Conservation (phyloP, 2,888 invertebrate species). For the Xylota segnis region DNA sequence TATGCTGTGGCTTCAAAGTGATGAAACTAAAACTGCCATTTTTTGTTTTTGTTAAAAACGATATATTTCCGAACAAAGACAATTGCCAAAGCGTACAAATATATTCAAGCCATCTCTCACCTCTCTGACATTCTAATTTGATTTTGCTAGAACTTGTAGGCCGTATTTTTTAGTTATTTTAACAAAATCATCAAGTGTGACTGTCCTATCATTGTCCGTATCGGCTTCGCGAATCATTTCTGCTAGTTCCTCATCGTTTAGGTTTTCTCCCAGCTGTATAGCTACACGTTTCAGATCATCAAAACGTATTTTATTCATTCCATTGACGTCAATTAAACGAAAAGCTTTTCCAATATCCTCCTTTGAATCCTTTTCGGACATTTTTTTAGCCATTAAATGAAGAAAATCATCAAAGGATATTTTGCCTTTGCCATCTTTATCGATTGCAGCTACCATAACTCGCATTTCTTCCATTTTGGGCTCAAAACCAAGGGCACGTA, state of each 20-base stretch:
- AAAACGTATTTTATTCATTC: constrained; percentile 19
- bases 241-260: constrained; percentile 68
- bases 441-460: constrained; percentile 53
- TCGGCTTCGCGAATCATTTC: constrained; percentile 69
- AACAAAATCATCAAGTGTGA: constrained; percentile 52
- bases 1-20: too few relatives aligned
- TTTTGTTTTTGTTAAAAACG: too few relatives aligned
- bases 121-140: not conserved
- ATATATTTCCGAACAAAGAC: too few relatives aligned
- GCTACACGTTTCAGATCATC: constrained; percentile 51
- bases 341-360: constrained; percentile 64
- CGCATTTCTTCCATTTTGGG: constrained; percentile 70
- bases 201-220: not conserved
- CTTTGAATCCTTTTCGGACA: constrained; percentile 65
- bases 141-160: constrained; percentile 39
- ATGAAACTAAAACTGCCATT: too few relatives aligned
- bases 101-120: too few relatives aligned
- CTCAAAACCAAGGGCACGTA: constrained; percentile 72
- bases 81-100: too few relatives aligned
- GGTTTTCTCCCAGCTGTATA: constrained; percentile 40
- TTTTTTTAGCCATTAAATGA: constrained; percentile 68
- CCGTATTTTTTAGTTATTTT: constrained; percentile 58
- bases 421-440: constrained; percentile 68
- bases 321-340: constrained; percentile 52
- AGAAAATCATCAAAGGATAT: constrained; percentile 72